Evolutionary conservation across 2,888 invertebrate species (phyloP).

Genomic region (Alloscopus bannaensis): DNA sequence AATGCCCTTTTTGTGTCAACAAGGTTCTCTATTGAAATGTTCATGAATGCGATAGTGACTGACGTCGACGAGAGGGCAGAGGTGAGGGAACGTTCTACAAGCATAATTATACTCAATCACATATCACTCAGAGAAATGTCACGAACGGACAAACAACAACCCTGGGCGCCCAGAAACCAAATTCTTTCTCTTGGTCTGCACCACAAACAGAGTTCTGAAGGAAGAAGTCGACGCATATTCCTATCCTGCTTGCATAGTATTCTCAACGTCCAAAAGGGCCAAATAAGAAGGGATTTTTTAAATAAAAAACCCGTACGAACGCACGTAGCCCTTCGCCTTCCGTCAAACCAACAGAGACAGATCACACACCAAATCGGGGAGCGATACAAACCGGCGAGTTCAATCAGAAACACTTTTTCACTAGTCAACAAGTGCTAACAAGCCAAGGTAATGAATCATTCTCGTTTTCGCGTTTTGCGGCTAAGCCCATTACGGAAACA

Average conservation of each 20-base stretch:
- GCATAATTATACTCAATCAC: conserved; percentile 59
- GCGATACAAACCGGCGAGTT: conserved; percentile 42
- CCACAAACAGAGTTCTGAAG: conserved; percentile 37
- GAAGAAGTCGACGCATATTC: conserved; percentile 46
- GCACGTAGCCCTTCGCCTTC: conserved; percentile 41
- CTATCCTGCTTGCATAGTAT: conserved; percentile 52
- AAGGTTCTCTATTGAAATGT: conserved; percentile 28
- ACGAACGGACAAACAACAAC: conserved; percentile 24
- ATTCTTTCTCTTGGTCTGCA: conserved; percentile 34
- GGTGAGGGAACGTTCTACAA: conserved; percentile 59
- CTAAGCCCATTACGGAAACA: conserved; percentile 44
- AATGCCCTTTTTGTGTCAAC: conserved; percentile 38
- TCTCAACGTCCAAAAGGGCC: conserved; percentile 46
- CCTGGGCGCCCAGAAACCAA: conserved; percentile 22
- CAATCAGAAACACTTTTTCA: conserved; percentile 64
- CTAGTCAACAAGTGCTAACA: conserved; percentile 48
- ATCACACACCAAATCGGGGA: conserved; percentile 47
- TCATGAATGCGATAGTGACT: conserved; percentile 53
- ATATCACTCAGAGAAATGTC: conserved; percentile 66
- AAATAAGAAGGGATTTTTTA: no score
- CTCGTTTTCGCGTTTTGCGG: no score
- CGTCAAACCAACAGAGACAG: no score
- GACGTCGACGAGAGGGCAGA: conserved; percentile 31
- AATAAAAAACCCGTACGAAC: conserved; percentile 41
- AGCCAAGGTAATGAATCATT: conserved; percentile 27